Evolutionary conservation across 2,113 vertebrate species (phyloP), one percentile per base, ranked within the genome.

Genomic region (Protobothrops flavoviridis): DNA sequence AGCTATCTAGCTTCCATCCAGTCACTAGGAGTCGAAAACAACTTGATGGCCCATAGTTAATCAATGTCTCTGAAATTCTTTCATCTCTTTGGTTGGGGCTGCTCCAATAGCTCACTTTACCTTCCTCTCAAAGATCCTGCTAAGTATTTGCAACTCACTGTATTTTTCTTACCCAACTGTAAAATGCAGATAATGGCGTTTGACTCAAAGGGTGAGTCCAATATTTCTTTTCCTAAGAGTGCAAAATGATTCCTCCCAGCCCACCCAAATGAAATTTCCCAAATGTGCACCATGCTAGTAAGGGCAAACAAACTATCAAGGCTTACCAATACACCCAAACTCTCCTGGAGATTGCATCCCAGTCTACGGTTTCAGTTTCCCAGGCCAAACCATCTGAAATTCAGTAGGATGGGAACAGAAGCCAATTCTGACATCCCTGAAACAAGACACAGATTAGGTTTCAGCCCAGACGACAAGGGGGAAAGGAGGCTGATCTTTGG

Each of bases 371-470:
- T 93, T 90, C 89, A 69, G 55, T 53, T 61, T 64, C 59, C 69
- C 69, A 26, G 55, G 53, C 90, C 88, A 64, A 53, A 61, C 93
- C 69, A 55, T 86, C 88, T 48, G 48, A 64, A 12, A 39, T 50
- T 48, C 21, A 2, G 33, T 69, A 29, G 57, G 91, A 64, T 33
- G 17, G n/a, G 48, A 90, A 53, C 53, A 2, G 55, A 69, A 87
- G 91, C 57, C 91, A 94, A 88, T 92, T 87, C 39, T 39, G 93
- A 91, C 55, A 55, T 53, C 48, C 48, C 69, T 24, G 91, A 90
- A 92, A 87, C 88, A 91, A 92, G 91, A 55, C 56, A 4, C 39
- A 55, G 0, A 2, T n/a, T 50, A 57, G 53, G 9, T 23, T 4
- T 13, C 39, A 87, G 7, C 69, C 12, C 0, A 4, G 1, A 89